Conservation (phyloP, 2,797 vertebrate genomes). For the Lerista edwardsae region DNA sequence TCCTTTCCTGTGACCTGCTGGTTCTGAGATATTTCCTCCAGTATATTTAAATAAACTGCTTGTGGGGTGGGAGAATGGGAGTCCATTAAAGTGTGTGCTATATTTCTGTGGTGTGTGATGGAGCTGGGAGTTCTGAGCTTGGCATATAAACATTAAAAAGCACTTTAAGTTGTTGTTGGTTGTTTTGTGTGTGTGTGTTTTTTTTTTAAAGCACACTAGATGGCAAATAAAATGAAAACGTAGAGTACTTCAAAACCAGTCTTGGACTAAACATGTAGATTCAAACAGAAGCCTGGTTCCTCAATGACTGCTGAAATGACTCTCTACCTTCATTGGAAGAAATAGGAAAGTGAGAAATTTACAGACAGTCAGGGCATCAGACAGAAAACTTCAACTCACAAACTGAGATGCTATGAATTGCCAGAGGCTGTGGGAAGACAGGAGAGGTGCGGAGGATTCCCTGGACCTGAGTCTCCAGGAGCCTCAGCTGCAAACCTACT, state of each 20-base stretch:
- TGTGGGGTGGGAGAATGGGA: no score
- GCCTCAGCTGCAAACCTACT: not conserved
- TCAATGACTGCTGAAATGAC: not conserved
- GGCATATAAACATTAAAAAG: not conserved
- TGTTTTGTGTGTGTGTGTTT: no score
- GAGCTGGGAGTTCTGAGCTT: not conserved
- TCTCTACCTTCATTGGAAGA: not conserved
- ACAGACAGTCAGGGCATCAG: constrained; percentile 30
- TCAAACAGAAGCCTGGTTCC: not conserved
- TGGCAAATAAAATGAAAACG: not conserved
- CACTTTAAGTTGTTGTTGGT: no score
- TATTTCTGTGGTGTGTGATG: no score
- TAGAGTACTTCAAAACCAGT: not conserved
- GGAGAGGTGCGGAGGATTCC: not conserved
- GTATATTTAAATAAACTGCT: no score
- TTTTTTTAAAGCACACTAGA: not conserved
- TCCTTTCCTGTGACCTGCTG: no score
- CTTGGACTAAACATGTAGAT: not conserved
- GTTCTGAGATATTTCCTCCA: no score
- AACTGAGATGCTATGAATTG: not conserved
- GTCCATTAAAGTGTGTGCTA: no score
- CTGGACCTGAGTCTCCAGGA: not conserved
- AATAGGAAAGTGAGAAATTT: not conserved
- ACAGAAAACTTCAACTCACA: constrained; percentile 8
- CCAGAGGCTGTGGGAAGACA: not conserved